Base-by-base conservation (phyloP, 2,797 vertebrate species). In the Tamandua tetradactyla region DNA sequence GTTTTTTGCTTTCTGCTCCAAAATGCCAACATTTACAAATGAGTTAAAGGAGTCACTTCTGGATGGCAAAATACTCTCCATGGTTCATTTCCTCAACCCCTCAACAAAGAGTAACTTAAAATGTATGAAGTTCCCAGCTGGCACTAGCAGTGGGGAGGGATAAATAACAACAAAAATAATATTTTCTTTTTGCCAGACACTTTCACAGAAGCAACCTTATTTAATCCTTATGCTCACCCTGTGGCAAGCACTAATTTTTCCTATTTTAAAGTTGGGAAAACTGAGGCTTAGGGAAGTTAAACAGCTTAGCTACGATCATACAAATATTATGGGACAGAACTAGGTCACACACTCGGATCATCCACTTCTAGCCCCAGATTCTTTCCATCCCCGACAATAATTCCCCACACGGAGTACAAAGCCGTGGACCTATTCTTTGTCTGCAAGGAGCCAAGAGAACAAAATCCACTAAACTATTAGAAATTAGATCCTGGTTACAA, bases 81-180 rank as follows among this genome's bases (percentile, higher is more conserved):
- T 32, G 74, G 81, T 93, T 95, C 92, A 95, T 87, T 83, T 95
- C 86, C 91, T 97, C 91, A 87, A 75, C 91, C 90, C 86, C 72
- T 95, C 88, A 81, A 72, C 61, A 91, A 84, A 93, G 0, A 82
- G 79, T 42, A 74, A 87, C 86, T 89, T 82, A 94, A 96, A 80
- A 87, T 30, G 78, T 57, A 91, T 78, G 61, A 74, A 42, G 61
- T 37, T 91, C 76, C 57, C 72, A 74, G 62, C 72, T 37, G 83
- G 42, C 1, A 18, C 44, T 37, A 12, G 15, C 62, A 11, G 92
- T 52, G 68, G 37, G 49, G 6, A 35, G 44, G 32, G n/a, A 44
- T 61, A 94, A 62, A 78, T 35, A 87, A 79, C 25, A 83, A 79
- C 42, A 25, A 71, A 22, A 55, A 18, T 3, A 59, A 18, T 66